These are phyloP conservation scores for Kradibia gibbosae DNA, from an alignment of 1,140 invertebrate species.

Conservation along the genomic window DNA sequence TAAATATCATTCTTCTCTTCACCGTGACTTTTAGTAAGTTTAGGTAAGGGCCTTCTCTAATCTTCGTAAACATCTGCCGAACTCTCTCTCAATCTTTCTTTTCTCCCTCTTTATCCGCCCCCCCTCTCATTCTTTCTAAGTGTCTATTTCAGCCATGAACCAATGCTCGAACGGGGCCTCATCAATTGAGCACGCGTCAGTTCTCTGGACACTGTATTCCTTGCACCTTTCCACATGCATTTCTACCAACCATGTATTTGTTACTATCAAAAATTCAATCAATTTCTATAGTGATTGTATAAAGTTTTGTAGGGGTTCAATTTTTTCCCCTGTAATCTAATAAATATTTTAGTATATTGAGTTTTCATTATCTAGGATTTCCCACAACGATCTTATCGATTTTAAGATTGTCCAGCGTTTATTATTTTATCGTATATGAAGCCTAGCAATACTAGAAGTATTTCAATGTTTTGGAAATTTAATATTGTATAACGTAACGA, in stretches of 20 bases:
- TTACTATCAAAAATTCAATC: neutral
- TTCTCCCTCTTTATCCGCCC: neutral
- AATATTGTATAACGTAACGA: no score
- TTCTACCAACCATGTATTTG: neutral
- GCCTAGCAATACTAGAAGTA: no score
- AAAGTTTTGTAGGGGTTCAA: neutral
- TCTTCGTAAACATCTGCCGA: conserved; percentile 24
- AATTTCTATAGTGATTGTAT: neutral
- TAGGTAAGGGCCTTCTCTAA: conserved; percentile 3
- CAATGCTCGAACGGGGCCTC: neutral
- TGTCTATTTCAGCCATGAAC: conserved; percentile 20
- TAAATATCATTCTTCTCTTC: conserved; percentile 5
- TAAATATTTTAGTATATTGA: no score
- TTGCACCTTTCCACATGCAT: neutral
- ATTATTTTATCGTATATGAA: no score
- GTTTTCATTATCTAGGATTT: no score
- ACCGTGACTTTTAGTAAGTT: neutral
- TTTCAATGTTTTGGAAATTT: no score
- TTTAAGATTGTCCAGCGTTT: no score
- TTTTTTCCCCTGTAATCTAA: no score
- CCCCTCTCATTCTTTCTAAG: neutral
- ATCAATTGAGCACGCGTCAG: conserved; percentile 18
- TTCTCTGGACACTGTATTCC: neutral
- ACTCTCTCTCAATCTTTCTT: neutral
- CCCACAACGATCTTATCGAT: no score